Evolutionary conservation across 2,888 invertebrate species (phyloP), one percentile per base, ranked within the genome.

Genomic region (Cantharis rustica): DNA sequence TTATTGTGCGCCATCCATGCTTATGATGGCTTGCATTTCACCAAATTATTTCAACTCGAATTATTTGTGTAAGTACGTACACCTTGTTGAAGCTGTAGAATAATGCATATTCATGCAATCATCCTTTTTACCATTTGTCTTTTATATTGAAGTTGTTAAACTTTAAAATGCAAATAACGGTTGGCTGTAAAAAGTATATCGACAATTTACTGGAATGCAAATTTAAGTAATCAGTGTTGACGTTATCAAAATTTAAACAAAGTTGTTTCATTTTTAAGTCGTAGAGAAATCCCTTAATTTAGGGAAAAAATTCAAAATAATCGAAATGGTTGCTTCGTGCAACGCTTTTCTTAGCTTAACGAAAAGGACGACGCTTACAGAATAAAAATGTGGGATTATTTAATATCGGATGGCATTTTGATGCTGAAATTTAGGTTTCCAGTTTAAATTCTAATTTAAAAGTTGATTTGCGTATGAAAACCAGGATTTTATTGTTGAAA

Each of bases 371-470:
- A 70, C 73, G 70, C 70, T 64, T 70, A 47, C 26, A 71, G 73
- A 76, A 76, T 76, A 76, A 76, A 76, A 73, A 76, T 76, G 70
- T 16, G 70, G 70, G 73, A 76, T 73, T 76, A 75, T 69, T 69
- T 69, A 75, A 71, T 75, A 75, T 68, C 64, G 72, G 71, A 26
- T 27, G 70, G 47, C 47, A 47, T 47, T 47, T 47, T 47, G 47
- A 47, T 47, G n/a, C 47, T n/a, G n/a, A 47, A 47, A 47, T 47
- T 47, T 47, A 47, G 47, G 47, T 47, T 47, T 47, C 13, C 47
- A 47, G 47, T 47, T 47, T 47, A 47, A 47, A 47, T 47, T 47
- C n/a, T 47, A 47, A 47, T 47, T 47, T 47, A 47, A 47, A 47
- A 47, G 47, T 47, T 47, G 47, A 47, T 47, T 47, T 47, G 47